These are phyloP conservation scores for Lordiphosa mommai DNA, from an alignment of 1,140 invertebrate species.

Conservation along the genomic window DNA sequence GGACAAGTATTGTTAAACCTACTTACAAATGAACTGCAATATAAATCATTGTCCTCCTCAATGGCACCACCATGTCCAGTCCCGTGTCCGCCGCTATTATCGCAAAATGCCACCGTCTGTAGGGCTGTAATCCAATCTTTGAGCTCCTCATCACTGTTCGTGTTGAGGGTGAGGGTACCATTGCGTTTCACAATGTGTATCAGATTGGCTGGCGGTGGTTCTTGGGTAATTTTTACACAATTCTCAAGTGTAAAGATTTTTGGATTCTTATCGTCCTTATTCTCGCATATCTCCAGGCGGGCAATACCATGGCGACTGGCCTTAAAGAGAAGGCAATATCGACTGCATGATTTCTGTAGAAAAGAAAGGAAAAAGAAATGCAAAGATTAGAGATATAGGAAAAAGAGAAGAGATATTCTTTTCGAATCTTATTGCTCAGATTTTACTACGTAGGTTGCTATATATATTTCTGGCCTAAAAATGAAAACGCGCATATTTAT, in stretches of 20 bases:
- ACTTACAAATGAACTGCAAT: constrained; percentile 85
- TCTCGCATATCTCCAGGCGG: constrained; percentile 90
- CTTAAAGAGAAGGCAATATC: constrained; percentile 84
- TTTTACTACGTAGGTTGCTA: too few relatives aligned
- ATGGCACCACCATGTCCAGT: constrained; percentile 80
- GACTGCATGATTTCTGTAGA: constrained; percentile 70
- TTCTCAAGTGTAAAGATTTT: constrained; percentile 91
- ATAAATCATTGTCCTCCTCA: constrained; percentile 93
- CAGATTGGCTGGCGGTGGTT: constrained; percentile 82
- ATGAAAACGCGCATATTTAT: too few relatives aligned
- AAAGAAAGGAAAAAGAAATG: background rate
- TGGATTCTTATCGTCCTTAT: constrained; percentile 84
- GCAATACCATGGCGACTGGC: constrained; percentile 91
- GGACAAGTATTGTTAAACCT: too few relatives aligned
- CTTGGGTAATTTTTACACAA: constrained; percentile 90
- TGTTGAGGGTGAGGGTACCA: constrained; percentile 85
- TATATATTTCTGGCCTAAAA: too few relatives aligned
- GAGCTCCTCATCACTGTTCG: constrained; percentile 86
- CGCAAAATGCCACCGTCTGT: constrained; percentile 91
- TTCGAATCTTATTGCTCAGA: too few relatives aligned
- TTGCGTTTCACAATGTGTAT: constrained; percentile 88
- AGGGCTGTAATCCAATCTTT: constrained; percentile 88
- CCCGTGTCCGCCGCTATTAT: constrained; percentile 78
- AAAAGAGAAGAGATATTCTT: too few relatives aligned
- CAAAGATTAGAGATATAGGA: background rate